phyloP scores from a whole-genome alignment of 1,140 invertebrate species.

The Drosophila oshimai region DNA sequence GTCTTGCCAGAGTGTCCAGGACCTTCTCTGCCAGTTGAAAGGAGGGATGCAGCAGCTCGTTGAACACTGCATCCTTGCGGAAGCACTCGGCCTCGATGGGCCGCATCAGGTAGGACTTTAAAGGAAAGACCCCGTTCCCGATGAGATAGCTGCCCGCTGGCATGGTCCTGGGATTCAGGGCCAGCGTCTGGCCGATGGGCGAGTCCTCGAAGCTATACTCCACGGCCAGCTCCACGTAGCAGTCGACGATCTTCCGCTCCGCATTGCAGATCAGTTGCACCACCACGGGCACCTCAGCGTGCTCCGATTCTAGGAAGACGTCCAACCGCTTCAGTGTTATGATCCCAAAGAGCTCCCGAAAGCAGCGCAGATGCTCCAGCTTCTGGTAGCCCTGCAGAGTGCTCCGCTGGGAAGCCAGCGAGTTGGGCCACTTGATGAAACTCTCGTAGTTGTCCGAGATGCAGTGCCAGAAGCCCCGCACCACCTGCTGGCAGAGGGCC shows the following conservation, averaged over 20 bases:
- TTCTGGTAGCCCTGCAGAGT: conserved; percentile 54
- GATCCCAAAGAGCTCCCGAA: conserved; percentile 64
- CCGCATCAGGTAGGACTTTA: conserved; percentile 72
- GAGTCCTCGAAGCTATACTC: conserved; percentile 76
- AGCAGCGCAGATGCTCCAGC: conserved; percentile 46
- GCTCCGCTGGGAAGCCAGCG: conserved; percentile 52
- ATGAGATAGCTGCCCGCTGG: conserved; percentile 69
- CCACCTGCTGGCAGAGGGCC: conserved; percentile 62
- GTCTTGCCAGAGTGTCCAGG: conserved; percentile 63
- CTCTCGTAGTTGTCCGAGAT: conserved; percentile 75
- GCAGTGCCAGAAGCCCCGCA: conserved; percentile 73
- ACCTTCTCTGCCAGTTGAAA: conserved; percentile 51
- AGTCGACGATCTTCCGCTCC: conserved; percentile 73
- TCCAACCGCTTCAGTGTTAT: conserved; percentile 66
- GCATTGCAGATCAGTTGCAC: conserved; percentile 75
- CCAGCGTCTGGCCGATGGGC: conserved; percentile 72
- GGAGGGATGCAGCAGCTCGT: conserved; percentile 58
- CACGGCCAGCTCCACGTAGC: conserved; percentile 69
- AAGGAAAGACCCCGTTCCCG: conserved; percentile 60
- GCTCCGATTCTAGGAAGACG: conserved; percentile 71
- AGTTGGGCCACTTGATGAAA: conserved; percentile 81
- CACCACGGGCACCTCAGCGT: conserved; percentile 69
- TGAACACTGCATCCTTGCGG: conserved; percentile 64
- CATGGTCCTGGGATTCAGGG: conserved; percentile 65
- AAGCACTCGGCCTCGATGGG: conserved; percentile 66